phyloP scores from a whole-genome alignment of 1,140 invertebrate species.

The Latrodectus geometricus region DNA sequence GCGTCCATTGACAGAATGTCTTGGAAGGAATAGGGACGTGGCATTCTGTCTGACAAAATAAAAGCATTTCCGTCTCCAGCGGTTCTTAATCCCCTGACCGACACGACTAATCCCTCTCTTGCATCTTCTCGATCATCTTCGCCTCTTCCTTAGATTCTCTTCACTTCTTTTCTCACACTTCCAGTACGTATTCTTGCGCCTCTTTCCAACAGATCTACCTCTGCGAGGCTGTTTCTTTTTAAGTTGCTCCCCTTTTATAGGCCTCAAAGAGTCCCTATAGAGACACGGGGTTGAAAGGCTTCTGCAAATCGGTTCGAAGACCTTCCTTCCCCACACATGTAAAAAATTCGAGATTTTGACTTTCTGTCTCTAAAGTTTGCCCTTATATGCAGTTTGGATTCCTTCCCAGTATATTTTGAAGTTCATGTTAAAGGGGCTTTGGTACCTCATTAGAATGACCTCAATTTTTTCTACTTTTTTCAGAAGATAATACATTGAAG shows the following conservation, averaged over 20 bases:
- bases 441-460: too few species aligned
- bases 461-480: too few species aligned
- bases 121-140: conserved; percentile 44
- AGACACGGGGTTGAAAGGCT: conserved; percentile 1
- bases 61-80: conserved; percentile 51
- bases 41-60: conserved; percentile 48
- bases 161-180: conserved; percentile 27
- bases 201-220: conserved; percentile 12
- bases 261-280: background rate
- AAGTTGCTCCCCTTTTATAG: too few species aligned
- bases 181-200: conserved; percentile 16
- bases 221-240: conserved; percentile 7
- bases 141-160: conserved; percentile 25
- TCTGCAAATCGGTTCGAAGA: conserved; percentile 15
- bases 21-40: background rate
- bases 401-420: too few species aligned
- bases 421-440: too few species aligned
- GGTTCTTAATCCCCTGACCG: conserved; percentile 39
- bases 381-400: too few species aligned
- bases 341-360: too few species aligned
- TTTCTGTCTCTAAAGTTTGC: too few species aligned
- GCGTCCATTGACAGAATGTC: conserved; percentile 28
- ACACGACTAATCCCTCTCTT: conserved; percentile 43
- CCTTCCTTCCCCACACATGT: background rate
- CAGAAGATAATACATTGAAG: too few species aligned